These are phyloP conservation scores for Mechanitis messenoides DNA, from an alignment of 2,888 invertebrate genomes.

Conservation along the genomic window DNA sequence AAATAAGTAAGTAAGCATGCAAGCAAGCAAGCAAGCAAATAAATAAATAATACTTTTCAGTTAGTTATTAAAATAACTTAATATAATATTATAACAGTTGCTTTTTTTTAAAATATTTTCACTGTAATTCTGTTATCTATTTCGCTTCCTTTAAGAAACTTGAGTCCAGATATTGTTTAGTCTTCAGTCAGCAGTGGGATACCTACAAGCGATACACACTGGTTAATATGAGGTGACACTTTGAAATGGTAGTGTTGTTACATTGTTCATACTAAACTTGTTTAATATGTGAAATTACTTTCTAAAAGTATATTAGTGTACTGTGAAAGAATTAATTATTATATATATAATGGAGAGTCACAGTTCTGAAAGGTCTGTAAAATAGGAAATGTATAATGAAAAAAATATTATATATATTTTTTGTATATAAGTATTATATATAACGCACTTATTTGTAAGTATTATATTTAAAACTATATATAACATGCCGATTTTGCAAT, in stretches of 20 bases:
- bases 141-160: conserved; percentile 7
- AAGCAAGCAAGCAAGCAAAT: no score
- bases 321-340: no score
- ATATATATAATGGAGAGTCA: neutral
- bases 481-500: no score
- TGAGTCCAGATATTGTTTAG: conserved; percentile 10
- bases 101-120: neutral
- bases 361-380: neutral
- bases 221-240: neutral
- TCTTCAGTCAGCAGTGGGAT: neutral
- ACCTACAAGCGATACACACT: no score
- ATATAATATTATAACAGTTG: neutral
- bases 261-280: neutral
- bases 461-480: no score
- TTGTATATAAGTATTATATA: no score
- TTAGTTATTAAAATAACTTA: no score
- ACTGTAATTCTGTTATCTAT: neutral
- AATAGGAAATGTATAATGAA: neutral
- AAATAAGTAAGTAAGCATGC: no score
- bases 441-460: no score
- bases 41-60: no score
- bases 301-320: neutral
- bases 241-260: neutral
- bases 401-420: no score
- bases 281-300: no score